Base-by-base conservation (phyloP, 1,140 invertebrate genomes). In the Scaptomyza montana region DNA sequence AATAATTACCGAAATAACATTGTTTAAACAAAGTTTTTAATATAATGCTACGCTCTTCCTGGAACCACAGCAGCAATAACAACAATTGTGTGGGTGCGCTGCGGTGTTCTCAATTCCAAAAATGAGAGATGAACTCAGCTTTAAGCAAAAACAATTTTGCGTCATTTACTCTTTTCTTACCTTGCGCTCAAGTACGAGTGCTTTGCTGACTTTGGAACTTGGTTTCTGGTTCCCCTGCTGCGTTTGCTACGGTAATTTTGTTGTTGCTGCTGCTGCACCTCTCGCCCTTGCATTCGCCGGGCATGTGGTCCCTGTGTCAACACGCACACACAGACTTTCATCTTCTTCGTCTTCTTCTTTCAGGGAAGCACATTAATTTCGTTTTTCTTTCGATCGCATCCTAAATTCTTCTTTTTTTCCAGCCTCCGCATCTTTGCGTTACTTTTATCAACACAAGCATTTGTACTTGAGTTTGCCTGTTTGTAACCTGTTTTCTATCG, bases 401-500 rank as follows among this genome's bases (percentile, higher is more conserved):
- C 78, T 76, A 68, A 16, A 28, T 57, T 16, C 54, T 68, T 82
- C 54, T 74, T 21, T 16, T 28, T 46, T 25, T 51, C 53, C 79
- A 71, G 77, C 78, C 73, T 77, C 67, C 45, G 21, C 50, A 53
- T 54, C 66, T 69, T 41, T 36, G 41, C 39, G 13, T 61, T 45
- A 28, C 57, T 43, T 60, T 68, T 25, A 25, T 60, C 50, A 50
- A 62, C 80, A 59, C 77, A 67, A 21, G 46, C 66, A 36, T 63
- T 46, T 69, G 74, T 85, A 65, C 62, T 65, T 12, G 10, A 25
- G 10, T 68, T 73, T 25, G 36, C 6, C 59, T 55, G 41, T 9
- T 47, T 72, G 33, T 75, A 86, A 86, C 84, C 82, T 86, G 84
- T 87, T 86, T 86, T 82, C 71, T 73, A 78, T 65, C 68, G 64